phyloP scores from a whole-genome alignment of 1,140 invertebrate species.

The Heterodera schachtii region DNA sequence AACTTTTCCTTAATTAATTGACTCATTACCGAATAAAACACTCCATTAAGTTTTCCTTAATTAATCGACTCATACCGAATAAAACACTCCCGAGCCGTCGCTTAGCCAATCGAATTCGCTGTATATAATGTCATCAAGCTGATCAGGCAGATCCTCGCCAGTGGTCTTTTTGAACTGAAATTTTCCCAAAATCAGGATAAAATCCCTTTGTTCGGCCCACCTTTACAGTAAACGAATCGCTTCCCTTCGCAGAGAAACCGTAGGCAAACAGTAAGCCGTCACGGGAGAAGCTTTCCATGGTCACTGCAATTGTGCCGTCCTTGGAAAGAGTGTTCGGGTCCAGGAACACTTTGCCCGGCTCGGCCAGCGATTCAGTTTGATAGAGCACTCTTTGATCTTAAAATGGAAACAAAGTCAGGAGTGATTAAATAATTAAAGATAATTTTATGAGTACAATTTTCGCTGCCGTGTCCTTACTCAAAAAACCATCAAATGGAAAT shows the following conservation, averaged over 20 bases:
- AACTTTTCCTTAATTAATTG: too few species aligned
- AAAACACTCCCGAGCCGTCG: too few species aligned
- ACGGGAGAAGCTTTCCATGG: slow-evolving; percentile 80
- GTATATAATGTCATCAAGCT: slow-evolving; percentile 85
- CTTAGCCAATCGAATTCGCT: slow-evolving; percentile 76
- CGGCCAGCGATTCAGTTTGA: slow-evolving; percentile 79
- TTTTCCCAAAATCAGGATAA: slow-evolving; percentile 71
- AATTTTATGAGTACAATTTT: too few species aligned
- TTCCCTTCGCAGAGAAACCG: slow-evolving; percentile 82
- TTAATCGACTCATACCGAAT: too few species aligned
- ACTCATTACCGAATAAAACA: too few species aligned
- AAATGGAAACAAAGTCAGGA: too few species aligned
- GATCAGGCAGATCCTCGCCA: slow-evolving; percentile 82
- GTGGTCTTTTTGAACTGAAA: slow-evolving; percentile 68
- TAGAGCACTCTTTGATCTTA: slow-evolving; percentile 80
- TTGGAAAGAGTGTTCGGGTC: slow-evolving; percentile 89
- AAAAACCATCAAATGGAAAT: too few species aligned
- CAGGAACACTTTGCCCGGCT: slow-evolving; percentile 83
- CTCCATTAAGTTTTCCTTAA: too few species aligned
- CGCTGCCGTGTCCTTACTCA: too few species aligned
- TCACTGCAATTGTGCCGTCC: slow-evolving; percentile 88
- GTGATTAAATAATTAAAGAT: too few species aligned
- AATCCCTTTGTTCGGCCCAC: slow-evolving; percentile 63
- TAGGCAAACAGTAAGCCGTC: slow-evolving; percentile 88
- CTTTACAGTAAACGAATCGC: slow-evolving; percentile 86